Conservation (phyloP, 2,797 vertebrate genomes). For the Ficedula albicollis region DNA sequence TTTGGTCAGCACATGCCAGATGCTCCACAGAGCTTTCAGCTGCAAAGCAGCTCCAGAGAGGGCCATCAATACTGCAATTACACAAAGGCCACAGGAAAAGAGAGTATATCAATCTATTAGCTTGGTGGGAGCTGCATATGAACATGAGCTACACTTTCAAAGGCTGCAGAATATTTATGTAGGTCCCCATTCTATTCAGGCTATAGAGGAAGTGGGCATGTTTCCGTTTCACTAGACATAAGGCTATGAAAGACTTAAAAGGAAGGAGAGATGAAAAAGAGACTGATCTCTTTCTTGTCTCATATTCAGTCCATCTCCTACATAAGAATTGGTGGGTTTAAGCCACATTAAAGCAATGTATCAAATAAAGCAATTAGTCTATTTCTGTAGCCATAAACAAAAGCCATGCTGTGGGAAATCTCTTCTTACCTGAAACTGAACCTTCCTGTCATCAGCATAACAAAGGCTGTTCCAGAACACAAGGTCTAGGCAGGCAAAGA, state of each 20-base stretch:
- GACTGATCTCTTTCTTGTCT: background rate
- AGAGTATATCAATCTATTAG: background rate
- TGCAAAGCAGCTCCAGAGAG: background rate
- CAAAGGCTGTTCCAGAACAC: background rate
- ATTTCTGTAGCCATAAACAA: background rate
- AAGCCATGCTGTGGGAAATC: background rate
- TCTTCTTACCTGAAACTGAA: background rate
- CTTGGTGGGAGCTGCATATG: background rate
- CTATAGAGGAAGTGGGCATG: background rate
- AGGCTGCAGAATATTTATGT: background rate
- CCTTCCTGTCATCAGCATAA: background rate
- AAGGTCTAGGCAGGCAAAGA: background rate
- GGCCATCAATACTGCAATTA: background rate
- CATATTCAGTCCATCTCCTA: background rate
- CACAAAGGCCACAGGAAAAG: background rate
- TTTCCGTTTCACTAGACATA: background rate
- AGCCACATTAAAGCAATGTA: background rate
- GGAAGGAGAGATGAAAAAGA: background rate
- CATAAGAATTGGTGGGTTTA: rapidly evolving
- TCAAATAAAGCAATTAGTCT: background rate
- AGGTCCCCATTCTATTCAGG: background rate
- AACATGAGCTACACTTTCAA: background rate
- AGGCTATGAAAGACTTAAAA: background rate
- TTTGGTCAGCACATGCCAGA: background rate
- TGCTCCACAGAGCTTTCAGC: background rate